Evolutionary conservation across 1,140 invertebrate genomes (phyloP), one percentile per base, ranked within the genome.

Genomic region (Aphis craccivora): DNA sequence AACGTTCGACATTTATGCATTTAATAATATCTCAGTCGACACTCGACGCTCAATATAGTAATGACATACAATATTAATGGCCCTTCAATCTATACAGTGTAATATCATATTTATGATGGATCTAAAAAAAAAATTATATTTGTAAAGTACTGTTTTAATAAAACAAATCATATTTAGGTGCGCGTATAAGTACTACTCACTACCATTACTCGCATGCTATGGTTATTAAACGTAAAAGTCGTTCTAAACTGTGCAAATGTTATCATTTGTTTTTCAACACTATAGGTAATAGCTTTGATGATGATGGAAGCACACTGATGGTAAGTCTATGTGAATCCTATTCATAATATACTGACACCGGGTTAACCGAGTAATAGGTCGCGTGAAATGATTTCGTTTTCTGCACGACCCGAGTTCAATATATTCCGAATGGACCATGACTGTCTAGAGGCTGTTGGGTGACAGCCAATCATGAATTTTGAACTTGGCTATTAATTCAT

Each of bases 401-500:
- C 25, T n/a, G 48, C 81, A 23, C 90, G 90, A 91, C 81, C 76
- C 22, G n/a, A 23, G 76, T 92, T 92, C 76, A 91, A 92, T 90
- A 90, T 43, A 67, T 90, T 90, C 43, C 81, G 91, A 84, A 81
- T 93, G 40, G 81, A 93, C 91, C 48, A 48, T 92, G 45, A 92
- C 67, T 55, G 48, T 60, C 53, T 55, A 23, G 48, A 55, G 88
- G 88, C 88, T 48, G 51, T 93, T 93, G 91, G 76, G n/a, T 43
- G 48, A 55, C 81, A 20, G 91, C 91, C 91, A 93, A 93, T 55
- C 35, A 25, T 53, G 48, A 86, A 93, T 93, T 93, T 93, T 86
- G 91, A 93, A 93, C 91, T 93, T 83, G 91, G 81, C 76, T 86
- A 55, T 84, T 86, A 93, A 83, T 53, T 93, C 91, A 93, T 93